Evolutionary conservation across 1,140 invertebrate species (phyloP).

Genomic region (Caenorhabditis remanei): DNA sequence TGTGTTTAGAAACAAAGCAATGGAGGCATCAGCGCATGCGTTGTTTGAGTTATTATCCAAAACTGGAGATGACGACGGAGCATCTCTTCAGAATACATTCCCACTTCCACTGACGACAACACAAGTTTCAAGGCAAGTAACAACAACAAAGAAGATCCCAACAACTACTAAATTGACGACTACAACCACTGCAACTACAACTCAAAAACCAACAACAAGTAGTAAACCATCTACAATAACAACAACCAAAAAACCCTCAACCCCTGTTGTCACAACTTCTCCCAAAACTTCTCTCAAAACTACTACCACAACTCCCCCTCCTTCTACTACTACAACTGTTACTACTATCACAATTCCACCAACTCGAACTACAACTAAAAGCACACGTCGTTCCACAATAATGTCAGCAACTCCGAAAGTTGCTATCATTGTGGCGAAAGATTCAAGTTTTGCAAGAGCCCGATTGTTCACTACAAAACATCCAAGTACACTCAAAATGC

Average conservation of each 20-base stretch:
- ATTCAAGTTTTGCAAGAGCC: constrained; percentile 34
- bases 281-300: neutral
- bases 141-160: constrained; percentile 39
- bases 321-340: constrained; percentile 57
- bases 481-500: constrained; percentile 46
- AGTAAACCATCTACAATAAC: constrained; percentile 57
- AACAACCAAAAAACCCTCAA: constrained; percentile 54
- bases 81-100: constrained; percentile 66
- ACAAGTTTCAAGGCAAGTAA: constrained; percentile 23
- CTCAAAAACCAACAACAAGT: constrained; percentile 55
- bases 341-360: constrained; percentile 45
- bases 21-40: constrained; percentile 66
- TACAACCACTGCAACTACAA: constrained; percentile 64
- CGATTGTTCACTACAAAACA: constrained; percentile 41
- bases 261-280: neutral
- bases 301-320: neutral
- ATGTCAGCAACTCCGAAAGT: constrained; percentile 37
- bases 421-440: constrained; percentile 1
- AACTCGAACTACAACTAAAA: constrained; percentile 49
- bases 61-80: constrained; percentile 53
- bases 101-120: constrained; percentile 65
- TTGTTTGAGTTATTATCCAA: constrained; percentile 61
- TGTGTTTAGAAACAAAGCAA: constrained; percentile 57
- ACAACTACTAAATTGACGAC: constrained; percentile 32
- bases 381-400: constrained; percentile 21